A percentile compares a stretch with the other conserved stretches of the same genome.
Conservation (phyloP, 2,113 vertebrate genomes). For the Cranoglanis bouderius region DNA sequence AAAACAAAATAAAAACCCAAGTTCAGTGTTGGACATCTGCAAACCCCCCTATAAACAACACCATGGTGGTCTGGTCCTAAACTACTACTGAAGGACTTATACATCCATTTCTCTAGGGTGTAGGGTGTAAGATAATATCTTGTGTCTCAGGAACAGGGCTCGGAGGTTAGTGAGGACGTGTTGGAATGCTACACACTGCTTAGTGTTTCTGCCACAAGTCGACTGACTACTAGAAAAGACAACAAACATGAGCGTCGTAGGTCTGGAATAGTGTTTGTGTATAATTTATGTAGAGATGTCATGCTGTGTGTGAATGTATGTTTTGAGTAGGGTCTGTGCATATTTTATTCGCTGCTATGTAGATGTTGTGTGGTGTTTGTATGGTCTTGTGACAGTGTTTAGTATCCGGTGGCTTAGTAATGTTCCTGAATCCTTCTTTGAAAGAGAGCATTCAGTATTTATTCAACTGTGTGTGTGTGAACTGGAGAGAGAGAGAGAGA, state of each 20-base stretch:
- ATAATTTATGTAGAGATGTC: background rate
- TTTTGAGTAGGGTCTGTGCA: background rate
- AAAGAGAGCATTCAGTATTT: conserved; percentile 19
- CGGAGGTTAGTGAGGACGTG: conserved; percentile 23
- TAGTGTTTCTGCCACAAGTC: conserved; percentile 33
- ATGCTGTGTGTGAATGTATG: conserved; percentile 3
- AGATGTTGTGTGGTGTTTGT: background rate
- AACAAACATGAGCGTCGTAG: background rate
- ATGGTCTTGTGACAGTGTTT: background rate
- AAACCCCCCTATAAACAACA: conserved; percentile 45
- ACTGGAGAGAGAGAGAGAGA: background rate
- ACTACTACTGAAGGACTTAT: conserved; percentile 34
- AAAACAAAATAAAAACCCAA: background rate
- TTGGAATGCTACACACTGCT: conserved; percentile 37
- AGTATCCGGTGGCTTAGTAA: background rate
- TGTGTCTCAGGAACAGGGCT: conserved; percentile 30
- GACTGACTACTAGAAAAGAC: background rate
- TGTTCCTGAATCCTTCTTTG: conserved; percentile 2
- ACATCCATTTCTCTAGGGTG: conserved; percentile 37
- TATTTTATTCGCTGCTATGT: background rate
- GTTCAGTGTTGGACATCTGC: conserved; percentile 40
- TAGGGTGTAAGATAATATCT: conserved; percentile 50
- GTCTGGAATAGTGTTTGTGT: background rate
- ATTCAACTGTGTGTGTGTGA: conserved; percentile 24
- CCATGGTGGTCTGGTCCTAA: conserved; percentile 51